phyloP scores from a whole-genome alignment of 2,888 invertebrate genomes.

The Galeopsomyia nigrocyanea region DNA sequence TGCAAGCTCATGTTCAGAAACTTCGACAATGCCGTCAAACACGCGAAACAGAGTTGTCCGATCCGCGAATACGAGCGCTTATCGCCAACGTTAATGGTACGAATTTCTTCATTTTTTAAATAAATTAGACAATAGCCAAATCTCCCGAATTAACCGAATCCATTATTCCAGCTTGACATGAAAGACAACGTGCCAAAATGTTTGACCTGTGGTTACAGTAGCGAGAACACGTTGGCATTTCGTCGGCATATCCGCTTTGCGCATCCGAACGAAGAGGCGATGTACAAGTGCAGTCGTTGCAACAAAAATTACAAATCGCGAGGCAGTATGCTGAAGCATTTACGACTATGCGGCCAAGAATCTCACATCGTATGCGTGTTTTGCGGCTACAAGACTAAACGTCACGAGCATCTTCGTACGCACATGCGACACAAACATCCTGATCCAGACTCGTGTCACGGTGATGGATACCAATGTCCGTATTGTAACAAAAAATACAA shows the following conservation, averaged over 20 bases:
- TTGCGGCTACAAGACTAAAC: slow-evolving; percentile 28
- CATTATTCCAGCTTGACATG: background rate
- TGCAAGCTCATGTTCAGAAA: slow-evolving; percentile 36
- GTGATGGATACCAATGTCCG: slow-evolving; percentile 54
- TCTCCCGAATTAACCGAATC: no score
- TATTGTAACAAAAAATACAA: slow-evolving; percentile 66
- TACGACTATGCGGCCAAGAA: slow-evolving; percentile 23
- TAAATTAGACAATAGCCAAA: no score
- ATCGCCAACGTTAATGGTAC: no score
- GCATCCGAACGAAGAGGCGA: background rate
- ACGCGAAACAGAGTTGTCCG: slow-evolving; percentile 31
- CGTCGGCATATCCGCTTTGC: background rate
- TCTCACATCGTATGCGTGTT: slow-evolving; percentile 31
- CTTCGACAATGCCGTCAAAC: slow-evolving; percentile 30
- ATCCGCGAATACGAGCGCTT: slow-evolving; percentile 3
- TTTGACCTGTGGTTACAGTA: background rate
- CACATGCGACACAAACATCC: slow-evolving; percentile 41
- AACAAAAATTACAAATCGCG: slow-evolving; percentile 19
- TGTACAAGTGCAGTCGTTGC: slow-evolving; percentile 21
- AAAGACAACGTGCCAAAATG: background rate
- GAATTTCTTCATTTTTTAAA: no score
- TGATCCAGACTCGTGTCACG: slow-evolving; percentile 34
- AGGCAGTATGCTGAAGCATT: slow-evolving; percentile 34
- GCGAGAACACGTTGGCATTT: background rate
- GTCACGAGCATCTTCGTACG: slow-evolving; percentile 27